Conservation (phyloP, 2,888 invertebrate species). For the Andrena minutula region DNA sequence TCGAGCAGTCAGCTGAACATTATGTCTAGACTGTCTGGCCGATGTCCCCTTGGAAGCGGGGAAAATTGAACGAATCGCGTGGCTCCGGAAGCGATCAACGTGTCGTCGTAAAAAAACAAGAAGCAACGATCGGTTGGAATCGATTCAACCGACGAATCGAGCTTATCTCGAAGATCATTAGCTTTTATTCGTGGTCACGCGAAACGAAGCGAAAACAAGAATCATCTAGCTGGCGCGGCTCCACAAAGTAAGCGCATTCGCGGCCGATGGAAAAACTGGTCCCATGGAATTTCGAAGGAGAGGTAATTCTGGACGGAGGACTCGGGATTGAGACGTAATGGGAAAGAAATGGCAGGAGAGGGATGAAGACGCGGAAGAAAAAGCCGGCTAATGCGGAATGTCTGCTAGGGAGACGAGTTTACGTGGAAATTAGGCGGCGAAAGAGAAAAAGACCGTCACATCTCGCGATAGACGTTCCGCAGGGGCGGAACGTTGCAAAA, state of each 20-base stretch:
- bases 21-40: not conserved
- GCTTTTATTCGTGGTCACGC: too few species aligned
- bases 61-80: not conserved
- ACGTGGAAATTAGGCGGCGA: constrained; percentile 44
- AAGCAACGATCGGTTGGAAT: too few species aligned
- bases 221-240: not conserved
- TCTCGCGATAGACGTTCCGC: constrained; percentile 63
- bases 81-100: too few species aligned
- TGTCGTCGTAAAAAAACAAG: too few species aligned
- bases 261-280: not conserved
- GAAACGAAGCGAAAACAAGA: not conserved
- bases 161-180: not conserved
- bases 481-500: constrained; percentile 61
- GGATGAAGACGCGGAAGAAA: constrained; percentile 12
- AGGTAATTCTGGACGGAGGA: not conserved
- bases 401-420: constrained; percentile 29
- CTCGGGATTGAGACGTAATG: not conserved
- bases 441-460: constrained; percentile 52
- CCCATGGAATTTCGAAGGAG: not conserved
- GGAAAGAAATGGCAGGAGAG: not conserved
- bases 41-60: not conserved
- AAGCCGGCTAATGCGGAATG: constrained; percentile 32
- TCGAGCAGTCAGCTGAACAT: not conserved
- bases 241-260: not conserved
- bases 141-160: not conserved